These are phyloP conservation scores for Centropus bengalensis DNA, from an alignment of 2,113 vertebrate species.

Conservation along the genomic window DNA sequence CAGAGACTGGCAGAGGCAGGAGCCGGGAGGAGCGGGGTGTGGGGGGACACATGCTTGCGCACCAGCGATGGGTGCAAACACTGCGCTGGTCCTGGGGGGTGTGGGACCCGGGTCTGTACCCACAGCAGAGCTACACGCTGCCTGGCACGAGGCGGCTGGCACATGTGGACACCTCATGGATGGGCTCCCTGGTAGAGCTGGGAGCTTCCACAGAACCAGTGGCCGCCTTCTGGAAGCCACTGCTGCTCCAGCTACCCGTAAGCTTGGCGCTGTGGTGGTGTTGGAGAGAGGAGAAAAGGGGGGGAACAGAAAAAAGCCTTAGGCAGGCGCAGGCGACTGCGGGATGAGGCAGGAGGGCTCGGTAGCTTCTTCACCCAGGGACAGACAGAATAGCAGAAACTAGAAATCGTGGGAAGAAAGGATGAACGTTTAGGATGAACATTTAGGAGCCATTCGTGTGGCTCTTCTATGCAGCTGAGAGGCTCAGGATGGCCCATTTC, in stretches of 20 bases:
- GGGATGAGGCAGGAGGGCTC: not conserved
- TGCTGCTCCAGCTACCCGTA: not conserved
- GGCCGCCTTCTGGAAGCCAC: not conserved
- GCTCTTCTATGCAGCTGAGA: not conserved
- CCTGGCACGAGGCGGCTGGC: not conserved
- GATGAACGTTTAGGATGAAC: not conserved
- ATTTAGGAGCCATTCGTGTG: rapidly evolving
- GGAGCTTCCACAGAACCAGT: rapidly evolving
- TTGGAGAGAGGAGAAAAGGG: not conserved
- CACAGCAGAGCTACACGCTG: too few species aligned
- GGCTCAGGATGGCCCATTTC: not conserved
- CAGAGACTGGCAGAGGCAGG: slow-evolving; percentile 59
- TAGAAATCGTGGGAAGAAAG: not conserved
- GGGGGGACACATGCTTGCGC: slow-evolving; percentile 22
- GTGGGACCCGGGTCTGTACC: not conserved
- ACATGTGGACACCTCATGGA: not conserved
- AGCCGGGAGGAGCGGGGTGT: not conserved
- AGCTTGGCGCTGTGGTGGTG: not conserved
- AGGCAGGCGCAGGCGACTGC: not conserved
- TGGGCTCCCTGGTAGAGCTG: not conserved
- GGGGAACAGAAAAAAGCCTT: not conserved
- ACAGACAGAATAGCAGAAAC: not conserved
- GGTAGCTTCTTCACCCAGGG: not conserved
- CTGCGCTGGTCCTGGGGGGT: not conserved
- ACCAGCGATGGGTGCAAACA: not conserved